phyloP scores from a whole-genome alignment of 2,113 vertebrate species.

The Merops nubicus region DNA sequence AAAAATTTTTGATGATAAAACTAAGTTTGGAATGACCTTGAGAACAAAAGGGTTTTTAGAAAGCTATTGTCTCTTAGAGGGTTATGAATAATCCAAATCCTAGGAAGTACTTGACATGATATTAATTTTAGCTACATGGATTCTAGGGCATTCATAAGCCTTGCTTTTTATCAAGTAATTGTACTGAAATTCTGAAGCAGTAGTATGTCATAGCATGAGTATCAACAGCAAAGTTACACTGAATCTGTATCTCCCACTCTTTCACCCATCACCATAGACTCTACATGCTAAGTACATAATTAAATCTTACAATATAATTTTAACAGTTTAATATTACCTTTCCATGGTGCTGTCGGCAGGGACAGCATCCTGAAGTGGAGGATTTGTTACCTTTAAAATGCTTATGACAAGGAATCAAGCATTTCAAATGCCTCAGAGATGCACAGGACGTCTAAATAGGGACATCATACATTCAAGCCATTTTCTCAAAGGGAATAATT shows the following conservation, averaged over 20 bases:
- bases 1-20: neutral
- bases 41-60: neutral
- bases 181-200: neutral
- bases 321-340: neutral
- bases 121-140: neutral
- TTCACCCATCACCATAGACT: neutral
- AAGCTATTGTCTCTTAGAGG: neutral
- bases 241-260: neutral
- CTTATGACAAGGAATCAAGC: neutral
- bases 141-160: neutral
- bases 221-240: neutral
- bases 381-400: neutral
- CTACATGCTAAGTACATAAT: neutral
- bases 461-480: neutral
- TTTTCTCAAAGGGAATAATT: constrained; percentile 28
- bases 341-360: neutral
- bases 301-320: neutral
- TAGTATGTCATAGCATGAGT: neutral
- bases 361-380: neutral
- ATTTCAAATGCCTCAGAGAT: neutral
- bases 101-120: neutral
- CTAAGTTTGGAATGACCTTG: neutral
- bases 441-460: neutral
- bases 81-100: neutral
- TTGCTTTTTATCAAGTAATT: neutral